These are phyloP conservation scores for Agriopis marginaria DNA, from an alignment of 2,888 invertebrate species.

Conservation along the genomic window DNA sequence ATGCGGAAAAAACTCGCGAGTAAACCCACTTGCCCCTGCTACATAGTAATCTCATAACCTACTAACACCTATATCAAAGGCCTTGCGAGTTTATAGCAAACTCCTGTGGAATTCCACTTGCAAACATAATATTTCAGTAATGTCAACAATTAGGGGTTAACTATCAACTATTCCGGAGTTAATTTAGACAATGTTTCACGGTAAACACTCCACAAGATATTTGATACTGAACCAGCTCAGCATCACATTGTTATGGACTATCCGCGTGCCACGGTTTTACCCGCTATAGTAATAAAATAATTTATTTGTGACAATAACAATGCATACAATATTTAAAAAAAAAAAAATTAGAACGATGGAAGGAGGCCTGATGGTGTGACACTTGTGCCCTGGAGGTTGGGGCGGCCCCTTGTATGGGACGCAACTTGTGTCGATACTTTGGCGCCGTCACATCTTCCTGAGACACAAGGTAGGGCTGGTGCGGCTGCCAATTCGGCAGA, in stretches of 20 bases:
- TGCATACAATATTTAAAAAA: too few species aligned
- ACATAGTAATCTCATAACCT: neutral
- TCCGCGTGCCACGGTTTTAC: too few species aligned
- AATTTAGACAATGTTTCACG: slow-evolving; percentile 17
- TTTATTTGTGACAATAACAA: too few species aligned
- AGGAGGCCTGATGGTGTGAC: too few species aligned
- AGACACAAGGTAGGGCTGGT: too few species aligned
- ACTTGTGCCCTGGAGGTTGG: too few species aligned
- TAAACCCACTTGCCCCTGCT: neutral
- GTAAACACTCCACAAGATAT: slow-evolving; percentile 3
- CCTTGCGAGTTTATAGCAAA: slow-evolving; percentile 5
- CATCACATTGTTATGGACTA: neutral
- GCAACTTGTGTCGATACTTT: too few species aligned
- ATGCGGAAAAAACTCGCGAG: neutral
- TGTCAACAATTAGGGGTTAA: slow-evolving; percentile 16
- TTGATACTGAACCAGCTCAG: slow-evolving; percentile 5
- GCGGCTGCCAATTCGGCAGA: too few species aligned
- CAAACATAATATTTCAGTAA: slow-evolving; percentile 4
- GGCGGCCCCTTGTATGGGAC: too few species aligned
- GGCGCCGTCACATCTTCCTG: too few species aligned
- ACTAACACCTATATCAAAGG: slow-evolving; percentile 11
- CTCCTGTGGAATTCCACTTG: slow-evolving; percentile 9
- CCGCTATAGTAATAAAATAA: neutral
- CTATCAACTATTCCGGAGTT: slow-evolving; percentile 10
- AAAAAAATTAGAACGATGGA: too few species aligned